Evolutionary conservation across 2,113 vertebrate genomes (phyloP).

Genomic region (Hyla sarda): DNA sequence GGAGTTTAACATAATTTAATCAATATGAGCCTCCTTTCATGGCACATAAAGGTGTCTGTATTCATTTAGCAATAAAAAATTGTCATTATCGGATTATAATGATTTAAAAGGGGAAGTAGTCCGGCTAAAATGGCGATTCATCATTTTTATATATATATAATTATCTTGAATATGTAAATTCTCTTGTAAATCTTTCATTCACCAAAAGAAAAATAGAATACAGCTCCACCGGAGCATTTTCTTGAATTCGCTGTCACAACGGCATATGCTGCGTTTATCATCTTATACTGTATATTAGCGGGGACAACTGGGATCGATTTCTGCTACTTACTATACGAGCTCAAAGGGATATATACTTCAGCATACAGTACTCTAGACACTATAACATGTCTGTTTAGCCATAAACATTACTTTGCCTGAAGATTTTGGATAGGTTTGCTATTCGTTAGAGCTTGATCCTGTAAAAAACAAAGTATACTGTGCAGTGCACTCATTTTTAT

Average conservation of each 20-base stretch:
- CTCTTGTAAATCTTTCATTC: slow-evolving; percentile 44
- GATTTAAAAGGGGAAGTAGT: slow-evolving; percentile 50
- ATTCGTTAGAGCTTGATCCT: too few relatives aligned
- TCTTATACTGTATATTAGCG: not conserved
- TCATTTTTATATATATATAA: slow-evolving; percentile 55
- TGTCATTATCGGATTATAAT: slow-evolving; percentile 66
- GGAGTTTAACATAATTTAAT: slow-evolving; percentile 75
- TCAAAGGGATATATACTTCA: not conserved
- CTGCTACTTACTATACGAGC: not conserved
- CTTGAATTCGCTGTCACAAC: not conserved
- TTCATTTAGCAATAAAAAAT: slow-evolving; percentile 78
- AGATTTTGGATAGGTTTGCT: not conserved
- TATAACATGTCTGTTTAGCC: not conserved
- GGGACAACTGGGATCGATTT: not conserved
- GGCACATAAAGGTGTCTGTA: slow-evolving; percentile 72
- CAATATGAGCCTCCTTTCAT: slow-evolving; percentile 81
- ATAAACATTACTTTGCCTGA: not conserved
- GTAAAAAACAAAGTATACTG: too few relatives aligned
- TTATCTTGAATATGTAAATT: slow-evolving; percentile 50
- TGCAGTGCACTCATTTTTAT: too few relatives aligned
- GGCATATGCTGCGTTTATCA: not conserved
- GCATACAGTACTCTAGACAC: not conserved
- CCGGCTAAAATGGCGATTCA: slow-evolving; percentile 58
- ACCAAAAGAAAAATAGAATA: slow-evolving; percentile 28
- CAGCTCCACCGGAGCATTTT: not conserved